Evolutionary conservation across 2,888 invertebrate genomes (phyloP), one percentile per base, ranked within the genome.

Genomic region (Margaritifera margaritifera): DNA sequence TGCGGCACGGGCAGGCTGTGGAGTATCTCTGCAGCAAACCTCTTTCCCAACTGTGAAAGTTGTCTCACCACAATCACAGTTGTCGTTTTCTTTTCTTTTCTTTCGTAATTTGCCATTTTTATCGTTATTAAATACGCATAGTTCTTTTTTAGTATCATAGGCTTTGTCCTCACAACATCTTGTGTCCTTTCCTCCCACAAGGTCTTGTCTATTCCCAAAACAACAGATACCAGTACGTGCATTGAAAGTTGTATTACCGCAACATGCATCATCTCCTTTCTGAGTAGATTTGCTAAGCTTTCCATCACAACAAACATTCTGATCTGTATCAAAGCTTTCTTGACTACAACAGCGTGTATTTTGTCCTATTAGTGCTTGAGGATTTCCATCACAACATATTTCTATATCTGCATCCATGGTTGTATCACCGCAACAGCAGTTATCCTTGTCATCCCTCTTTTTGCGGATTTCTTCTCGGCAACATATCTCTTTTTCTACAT

Each of bases 361-460:
- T 3, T 25, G 22, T 22, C 61, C 64, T 22, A 4, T 25, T 20
- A 62, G 51, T 27, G 24, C 50, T 24, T 64, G 58, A 3, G 69
- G 64, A n/a, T 31, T 52, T 24, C 62, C 70, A 42, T 62, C 62
- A 64, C 72, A 72, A 58, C 72, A 72, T 24, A 69, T 62, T 55
- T 69, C 69, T 11, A 56, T 69, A 50, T 54, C 67, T 42, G 69
- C 51, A 51, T 72, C 58, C 8, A 67, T 27, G 11, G 72, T 74
- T 20, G 54, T 64, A 20, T 58, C 60, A 18, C 72, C 72, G 52
- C 72, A 72, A 27, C 72, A 72, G 59, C 57, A 59, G 24, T 69
- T 66, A 61, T 72, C 72, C 8, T 53, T 58, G 19, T 18, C 27
- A 27, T 55, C 25, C 8, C 27, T 54, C 56, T 72, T 72, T 19